Evolutionary conservation across 2,113 vertebrate species (phyloP).

Genomic region (Oncorhynchus gorbuscha): DNA sequence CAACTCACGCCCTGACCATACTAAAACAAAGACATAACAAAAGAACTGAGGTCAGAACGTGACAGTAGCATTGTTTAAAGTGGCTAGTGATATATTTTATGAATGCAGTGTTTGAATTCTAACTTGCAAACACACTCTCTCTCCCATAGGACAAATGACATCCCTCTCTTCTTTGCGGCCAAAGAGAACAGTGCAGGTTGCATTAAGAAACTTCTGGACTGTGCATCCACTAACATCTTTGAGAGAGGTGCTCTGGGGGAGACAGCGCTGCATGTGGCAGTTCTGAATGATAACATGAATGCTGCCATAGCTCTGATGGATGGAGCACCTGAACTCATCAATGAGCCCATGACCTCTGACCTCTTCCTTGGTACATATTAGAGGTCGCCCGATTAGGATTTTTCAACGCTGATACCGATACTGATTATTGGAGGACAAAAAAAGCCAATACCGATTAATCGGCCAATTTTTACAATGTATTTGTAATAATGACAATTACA

Average conservation of each 20-base stretch:
- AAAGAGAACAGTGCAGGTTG: slow-evolving; percentile 81
- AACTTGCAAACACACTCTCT: not conserved
- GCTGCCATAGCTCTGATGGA: slow-evolving; percentile 84
- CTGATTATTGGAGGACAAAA: too few species aligned
- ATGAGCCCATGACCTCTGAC: slow-evolving; percentile 88
- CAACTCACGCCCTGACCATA: too few species aligned
- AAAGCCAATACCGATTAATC: too few species aligned
- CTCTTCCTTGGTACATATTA: slow-evolving; percentile 82
- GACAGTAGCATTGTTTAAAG: too few species aligned
- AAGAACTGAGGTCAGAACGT: too few species aligned
- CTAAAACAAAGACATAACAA: too few species aligned
- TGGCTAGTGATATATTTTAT: too few species aligned
- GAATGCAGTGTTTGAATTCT: too few species aligned
- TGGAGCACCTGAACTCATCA: slow-evolving; percentile 86
- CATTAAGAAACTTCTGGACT: slow-evolving; percentile 83
- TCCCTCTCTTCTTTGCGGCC: slow-evolving; percentile 85
- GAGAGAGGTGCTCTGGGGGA: slow-evolving; percentile 94
- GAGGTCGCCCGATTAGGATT: too few species aligned
- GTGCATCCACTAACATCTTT: slow-evolving; percentile 78
- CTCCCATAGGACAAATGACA: slow-evolving; percentile 80
- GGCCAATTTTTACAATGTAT: too few species aligned
- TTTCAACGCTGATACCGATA: too few species aligned
- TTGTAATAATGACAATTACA: too few species aligned
- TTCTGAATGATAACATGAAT: slow-evolving; percentile 83
- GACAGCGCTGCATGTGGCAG: slow-evolving; percentile 88